Evolutionary conservation across 2,888 invertebrate genomes (phyloP).

Genomic region (Eupithecia subumbrata): DNA sequence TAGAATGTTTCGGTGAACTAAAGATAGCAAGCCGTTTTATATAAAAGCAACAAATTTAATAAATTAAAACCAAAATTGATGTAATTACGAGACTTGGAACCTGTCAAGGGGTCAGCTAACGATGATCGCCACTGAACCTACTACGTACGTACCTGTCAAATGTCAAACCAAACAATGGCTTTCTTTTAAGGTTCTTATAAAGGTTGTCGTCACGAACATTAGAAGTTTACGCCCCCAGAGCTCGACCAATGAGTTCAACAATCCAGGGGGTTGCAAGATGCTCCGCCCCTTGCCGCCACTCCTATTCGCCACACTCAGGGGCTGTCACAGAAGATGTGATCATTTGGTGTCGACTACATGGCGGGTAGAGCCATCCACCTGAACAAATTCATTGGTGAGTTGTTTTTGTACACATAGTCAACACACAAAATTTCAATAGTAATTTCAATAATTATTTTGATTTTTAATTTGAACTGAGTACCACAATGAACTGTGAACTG

Average conservation of each 20-base stretch:
- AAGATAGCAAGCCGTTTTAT: too few relatives aligned
- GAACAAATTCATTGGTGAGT: constrained; percentile 30
- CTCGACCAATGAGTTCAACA: constrained; percentile 59
- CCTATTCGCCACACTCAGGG: constrained; percentile 53
- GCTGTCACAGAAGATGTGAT: constrained; percentile 49
- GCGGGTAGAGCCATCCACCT: constrained; percentile 33
- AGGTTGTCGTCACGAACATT: constrained; percentile 34
- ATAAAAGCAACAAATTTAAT: too few relatives aligned
- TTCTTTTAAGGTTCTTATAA: constrained; percentile 7
- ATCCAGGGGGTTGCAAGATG: constrained; percentile 35
- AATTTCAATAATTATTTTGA: background rate
- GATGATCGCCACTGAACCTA: background rate
- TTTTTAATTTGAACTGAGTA: background rate
- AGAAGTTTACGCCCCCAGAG: constrained; percentile 52
- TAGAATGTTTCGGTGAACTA: too few relatives aligned
- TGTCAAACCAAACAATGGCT: background rate
- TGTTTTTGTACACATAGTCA: constrained; percentile 16
- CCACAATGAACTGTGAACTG: too few relatives aligned
- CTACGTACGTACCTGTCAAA: background rate
- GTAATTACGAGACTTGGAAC: too few relatives aligned
- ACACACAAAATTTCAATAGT: background rate
- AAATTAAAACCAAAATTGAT: too few relatives aligned
- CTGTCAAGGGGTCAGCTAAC: too few relatives aligned
- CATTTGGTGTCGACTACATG: constrained; percentile 49
- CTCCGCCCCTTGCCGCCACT: constrained; percentile 60